Evolutionary conservation across 1,140 invertebrate genomes (phyloP).

Genomic region (Heterodera carotae): DNA sequence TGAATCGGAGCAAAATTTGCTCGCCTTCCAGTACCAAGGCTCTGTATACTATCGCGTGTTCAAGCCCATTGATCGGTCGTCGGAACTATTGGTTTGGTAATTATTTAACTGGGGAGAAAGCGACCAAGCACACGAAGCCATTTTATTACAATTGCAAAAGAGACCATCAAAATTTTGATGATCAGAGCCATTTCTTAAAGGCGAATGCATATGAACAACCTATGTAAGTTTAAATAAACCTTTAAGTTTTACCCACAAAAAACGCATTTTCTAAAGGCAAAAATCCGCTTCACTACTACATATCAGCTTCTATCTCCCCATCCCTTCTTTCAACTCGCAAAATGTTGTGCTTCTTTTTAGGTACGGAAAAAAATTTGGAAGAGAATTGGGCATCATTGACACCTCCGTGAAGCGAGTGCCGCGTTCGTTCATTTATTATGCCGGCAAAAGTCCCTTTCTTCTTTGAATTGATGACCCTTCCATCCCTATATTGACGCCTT

Average conservation of each 20-base stretch:
- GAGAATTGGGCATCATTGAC: slow-evolving; percentile 31
- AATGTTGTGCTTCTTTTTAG: neutral
- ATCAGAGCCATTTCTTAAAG: no score
- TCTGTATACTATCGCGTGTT: slow-evolving; percentile 38
- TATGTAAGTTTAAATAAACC: no score
- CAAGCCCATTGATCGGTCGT: slow-evolving; percentile 27
- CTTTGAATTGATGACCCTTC: neutral
- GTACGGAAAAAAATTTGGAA: slow-evolving; percentile 37
- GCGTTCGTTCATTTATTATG: slow-evolving; percentile 21
- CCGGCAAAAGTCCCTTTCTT: slow-evolving; percentile 22
- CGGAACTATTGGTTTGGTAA: slow-evolving; percentile 42
- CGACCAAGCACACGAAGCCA: neutral
- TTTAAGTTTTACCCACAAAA: neutral
- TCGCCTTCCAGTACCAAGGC: slow-evolving; percentile 38
- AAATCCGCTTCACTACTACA: neutral
- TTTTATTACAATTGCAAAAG: no score
- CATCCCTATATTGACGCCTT: neutral
- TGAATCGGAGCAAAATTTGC: slow-evolving; percentile 37
- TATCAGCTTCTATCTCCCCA: neutral
- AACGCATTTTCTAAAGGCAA: neutral
- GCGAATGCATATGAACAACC: no score
- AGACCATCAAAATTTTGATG: no score
- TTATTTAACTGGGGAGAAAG: neutral
- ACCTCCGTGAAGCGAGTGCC: neutral
- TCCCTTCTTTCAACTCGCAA: neutral